Evolutionary conservation across 2,797 vertebrate genomes (phyloP).

Genomic region (Corythornis leucogaster): DNA sequence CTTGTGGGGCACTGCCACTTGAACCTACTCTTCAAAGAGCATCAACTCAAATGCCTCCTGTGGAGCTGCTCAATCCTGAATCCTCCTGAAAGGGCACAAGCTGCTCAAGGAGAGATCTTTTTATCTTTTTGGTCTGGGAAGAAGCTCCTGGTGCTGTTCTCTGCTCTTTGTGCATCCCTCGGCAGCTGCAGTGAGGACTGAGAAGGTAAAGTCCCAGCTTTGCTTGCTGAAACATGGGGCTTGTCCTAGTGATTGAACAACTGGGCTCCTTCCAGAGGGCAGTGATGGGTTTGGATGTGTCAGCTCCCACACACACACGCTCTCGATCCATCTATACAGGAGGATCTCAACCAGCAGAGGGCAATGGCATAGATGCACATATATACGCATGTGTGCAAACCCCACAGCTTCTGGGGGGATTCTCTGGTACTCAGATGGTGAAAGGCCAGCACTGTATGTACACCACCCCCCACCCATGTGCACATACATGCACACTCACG

Average conservation of each 20-base stretch:
- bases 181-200: background rate
- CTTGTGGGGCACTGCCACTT: accelerated
- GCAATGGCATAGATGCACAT: background rate
- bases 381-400: background rate
- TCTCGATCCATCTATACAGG: background rate
- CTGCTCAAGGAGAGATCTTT: slow-evolving; percentile 25
- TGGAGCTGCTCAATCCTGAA: background rate
- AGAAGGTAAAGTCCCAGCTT: background rate
- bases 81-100: background rate
- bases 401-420: background rate
- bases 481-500: background rate
- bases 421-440: accelerated
- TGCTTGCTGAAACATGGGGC: accelerated
- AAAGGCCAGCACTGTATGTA: background rate
- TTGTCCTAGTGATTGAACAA: slow-evolving; percentile 3
- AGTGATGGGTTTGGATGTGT: background rate
- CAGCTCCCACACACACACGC: slow-evolving; percentile 5
- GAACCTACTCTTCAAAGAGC: background rate
- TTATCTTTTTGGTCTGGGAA: background rate
- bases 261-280: slow-evolving; percentile 48
- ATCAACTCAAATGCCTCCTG: slow-evolving; percentile 29
- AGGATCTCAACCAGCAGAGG: slow-evolving; percentile 55
- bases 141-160: background rate
- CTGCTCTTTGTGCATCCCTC: background rate
- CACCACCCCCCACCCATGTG: accelerated